These are phyloP conservation scores for Columbina picui DNA, from an alignment of 2,113 vertebrate species.

Conservation along the genomic window DNA sequence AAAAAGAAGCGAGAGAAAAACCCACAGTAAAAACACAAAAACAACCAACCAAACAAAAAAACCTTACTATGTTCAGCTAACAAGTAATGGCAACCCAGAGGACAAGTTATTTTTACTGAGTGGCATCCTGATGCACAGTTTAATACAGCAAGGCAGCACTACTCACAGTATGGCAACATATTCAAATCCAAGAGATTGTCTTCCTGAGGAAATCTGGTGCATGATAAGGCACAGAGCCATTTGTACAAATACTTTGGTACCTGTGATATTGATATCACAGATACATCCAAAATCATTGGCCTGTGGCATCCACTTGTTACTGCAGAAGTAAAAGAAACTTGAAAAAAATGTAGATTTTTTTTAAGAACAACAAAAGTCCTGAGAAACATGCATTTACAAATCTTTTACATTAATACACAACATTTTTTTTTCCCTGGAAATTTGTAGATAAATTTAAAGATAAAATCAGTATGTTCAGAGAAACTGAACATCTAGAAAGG, in stretches of 20 bases:
- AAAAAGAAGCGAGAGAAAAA: neutral
- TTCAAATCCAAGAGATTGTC: neutral
- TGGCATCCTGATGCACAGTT: neutral
- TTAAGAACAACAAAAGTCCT: neutral
- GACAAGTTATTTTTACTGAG: neutral
- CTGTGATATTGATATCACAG: neutral
- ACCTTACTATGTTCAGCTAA: neutral
- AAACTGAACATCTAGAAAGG: neutral
- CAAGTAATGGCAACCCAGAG: neutral
- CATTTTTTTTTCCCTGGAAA: neutral
- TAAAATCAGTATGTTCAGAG: neutral
- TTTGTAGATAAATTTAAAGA: neutral
- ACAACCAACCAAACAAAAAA: neutral
- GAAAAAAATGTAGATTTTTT: rapidly evolving
- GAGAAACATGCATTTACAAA: neutral
- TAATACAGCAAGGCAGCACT: neutral
- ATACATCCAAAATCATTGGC: neutral
- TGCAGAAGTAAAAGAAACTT: neutral
- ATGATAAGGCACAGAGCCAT: neutral
- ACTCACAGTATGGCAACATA: neutral
- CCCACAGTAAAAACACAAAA: neutral
- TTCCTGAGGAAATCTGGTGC: neutral
- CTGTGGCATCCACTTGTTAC: neutral
- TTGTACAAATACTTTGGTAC: neutral
- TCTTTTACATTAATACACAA: neutral